Percentiles rank a stretch among this genome's conserved stretches.
phyloP scores from a whole-genome alignment of 2,888 invertebrate species.

The Baronia brevicornis region DNA sequence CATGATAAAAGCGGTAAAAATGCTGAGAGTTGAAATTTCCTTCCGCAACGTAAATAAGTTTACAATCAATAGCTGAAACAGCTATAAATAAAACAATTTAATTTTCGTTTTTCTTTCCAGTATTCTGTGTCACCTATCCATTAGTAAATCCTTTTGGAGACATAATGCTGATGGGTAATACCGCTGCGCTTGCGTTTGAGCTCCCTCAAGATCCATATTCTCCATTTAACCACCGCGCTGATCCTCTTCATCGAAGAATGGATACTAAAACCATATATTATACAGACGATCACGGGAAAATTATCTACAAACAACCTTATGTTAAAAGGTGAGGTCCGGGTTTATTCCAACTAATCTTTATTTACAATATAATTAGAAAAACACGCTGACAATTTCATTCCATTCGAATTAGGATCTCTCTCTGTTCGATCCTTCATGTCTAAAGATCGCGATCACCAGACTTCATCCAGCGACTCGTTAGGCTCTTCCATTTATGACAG shows the following conservation, averaged over 20 bases:
- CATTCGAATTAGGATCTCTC: too few relatives aligned
- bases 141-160: constrained; percentile 68
- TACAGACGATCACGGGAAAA: constrained; percentile 48
- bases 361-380: too few relatives aligned
- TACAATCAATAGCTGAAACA: too few relatives aligned
- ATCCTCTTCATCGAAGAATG: constrained; percentile 58
- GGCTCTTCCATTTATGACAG: too few relatives aligned
- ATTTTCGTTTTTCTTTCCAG: constrained; percentile 37
- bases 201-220: constrained; percentile 80
- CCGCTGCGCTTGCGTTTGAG: constrained; percentile 86
- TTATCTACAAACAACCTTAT: constrained; percentile 49
- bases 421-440: too few relatives aligned
- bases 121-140: constrained; percentile 78
- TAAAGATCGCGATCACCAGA: too few relatives aligned
- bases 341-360: constrained; percentile 5
- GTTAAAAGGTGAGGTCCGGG: constrained; percentile 35
- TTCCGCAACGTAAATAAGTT: too few relatives aligned
- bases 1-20: too few relatives aligned
- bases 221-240: constrained; percentile 58
- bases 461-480: too few relatives aligned
- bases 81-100: too few relatives aligned
- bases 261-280: constrained; percentile 54
- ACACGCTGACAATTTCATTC: too few relatives aligned
- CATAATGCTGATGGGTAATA: constrained; percentile 80
- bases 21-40: constrained; percentile 7